Evolutionary conservation across 2,888 invertebrate genomes (phyloP), one percentile per base, ranked within the genome.

Genomic region (Spodoptera littoralis): DNA sequence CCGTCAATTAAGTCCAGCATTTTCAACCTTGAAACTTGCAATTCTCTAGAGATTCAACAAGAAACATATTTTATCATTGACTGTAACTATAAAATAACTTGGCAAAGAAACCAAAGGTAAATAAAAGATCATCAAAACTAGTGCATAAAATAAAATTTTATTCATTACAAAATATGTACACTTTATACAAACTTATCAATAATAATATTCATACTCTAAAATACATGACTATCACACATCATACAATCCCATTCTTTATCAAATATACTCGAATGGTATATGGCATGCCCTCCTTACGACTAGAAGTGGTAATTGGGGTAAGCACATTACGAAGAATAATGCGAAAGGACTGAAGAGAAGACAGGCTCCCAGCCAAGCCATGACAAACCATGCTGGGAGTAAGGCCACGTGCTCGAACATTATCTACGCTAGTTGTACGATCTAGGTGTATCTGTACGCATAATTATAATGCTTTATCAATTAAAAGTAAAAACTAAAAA

Each of bases 251-350:
- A 36, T 36, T 36, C 36, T 36, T 58, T 41, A 11, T 96, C 84
- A 96, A 82, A 96, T 95, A 81, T 96, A 96, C 86, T 96, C 96
- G 79, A 96, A 96, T 6, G 96, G 96, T 87, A 96, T 96, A 87
- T 96, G 95, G 81, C 96, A 96, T 77, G 96, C 95, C 84, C 96
- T 95, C 76, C 96, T 95, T 60, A 97, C 89, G 80, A 96, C 92
- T 80, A 96, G 90, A 78, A 97, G 95, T 64, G 97, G 97, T 83
- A 97, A 90, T 84, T 97, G 96, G 60, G 97, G 97, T 76, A 97
- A 90, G 84, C 96, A 96, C 65, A 96, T 92, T 73, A 96, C 95
- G 84, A 96, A 95, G 80, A 97, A 95, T 80, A 97, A 91, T 69
- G 96, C 95, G 79, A 96, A 92, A 45, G 97, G 97, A 76, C 96